These are phyloP conservation scores for Aricia artaxerxes DNA, from an alignment of 2,888 invertebrate genomes.

Conservation along the genomic window DNA sequence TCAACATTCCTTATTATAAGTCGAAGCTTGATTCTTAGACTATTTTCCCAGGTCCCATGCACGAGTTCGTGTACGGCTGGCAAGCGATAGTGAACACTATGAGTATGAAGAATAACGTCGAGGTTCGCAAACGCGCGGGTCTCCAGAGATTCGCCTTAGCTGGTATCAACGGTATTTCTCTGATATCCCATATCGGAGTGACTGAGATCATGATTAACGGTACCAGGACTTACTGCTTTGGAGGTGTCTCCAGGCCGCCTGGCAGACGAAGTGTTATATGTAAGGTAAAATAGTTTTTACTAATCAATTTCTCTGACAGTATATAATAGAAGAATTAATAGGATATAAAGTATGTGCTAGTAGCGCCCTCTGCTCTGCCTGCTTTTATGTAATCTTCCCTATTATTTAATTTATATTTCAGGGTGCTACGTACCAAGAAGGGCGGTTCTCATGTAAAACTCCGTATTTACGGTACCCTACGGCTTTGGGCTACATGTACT, in stretches of 20 bases:
- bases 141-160: slow-evolving; percentile 72
- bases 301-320: no score
- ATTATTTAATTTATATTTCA: slow-evolving; percentile 40
- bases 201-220: slow-evolving; percentile 77
- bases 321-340: no score
- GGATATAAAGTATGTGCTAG: no score
- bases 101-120: slow-evolving; percentile 77
- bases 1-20: no score
- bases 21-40: not conserved
- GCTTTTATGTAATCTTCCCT: no score
- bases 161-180: slow-evolving; percentile 73
- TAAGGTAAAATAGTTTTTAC: slow-evolving; percentile 52
- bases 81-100: slow-evolving; percentile 76
- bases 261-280: slow-evolving; percentile 70
- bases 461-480: slow-evolving; percentile 68
- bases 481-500: slow-evolving; percentile 64
- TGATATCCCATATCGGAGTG: slow-evolving; percentile 72
- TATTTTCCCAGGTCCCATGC: slow-evolving; percentile 64
- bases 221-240: slow-evolving; percentile 70
- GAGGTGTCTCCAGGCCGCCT: slow-evolving; percentile 69
- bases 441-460: slow-evolving; percentile 64
- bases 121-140: slow-evolving; percentile 73
- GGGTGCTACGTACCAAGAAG: slow-evolving; percentile 76
- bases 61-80: slow-evolving; percentile 76
- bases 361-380: no score